Evolutionary conservation across 2,888 invertebrate species (phyloP).

Genomic region (Ctenicera cuprea): DNA sequence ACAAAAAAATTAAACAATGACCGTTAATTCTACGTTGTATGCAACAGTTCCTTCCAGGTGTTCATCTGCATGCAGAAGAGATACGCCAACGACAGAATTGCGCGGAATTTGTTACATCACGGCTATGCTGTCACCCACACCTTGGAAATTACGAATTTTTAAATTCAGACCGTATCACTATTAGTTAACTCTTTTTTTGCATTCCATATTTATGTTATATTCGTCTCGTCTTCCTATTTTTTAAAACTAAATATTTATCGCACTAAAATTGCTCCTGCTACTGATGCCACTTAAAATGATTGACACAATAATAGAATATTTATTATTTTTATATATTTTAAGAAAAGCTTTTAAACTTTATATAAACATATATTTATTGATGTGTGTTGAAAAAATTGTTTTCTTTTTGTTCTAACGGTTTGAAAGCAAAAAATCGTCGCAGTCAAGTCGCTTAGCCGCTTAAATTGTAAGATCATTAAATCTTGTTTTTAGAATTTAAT

Average conservation of each 20-base stretch:
- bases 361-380: too few relatives aligned
- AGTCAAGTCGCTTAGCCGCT: neutral
- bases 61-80: constrained; percentile 20
- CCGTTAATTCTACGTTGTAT: constrained; percentile 20
- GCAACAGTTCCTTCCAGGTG: constrained; percentile 21
- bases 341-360: too few relatives aligned
- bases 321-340: neutral
- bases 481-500: constrained; percentile 23
- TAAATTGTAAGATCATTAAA: constrained; percentile 16
- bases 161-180: neutral
- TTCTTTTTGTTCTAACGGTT: neutral
- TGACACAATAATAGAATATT: neutral
- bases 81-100: constrained; percentile 6
- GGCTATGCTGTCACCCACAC: constrained; percentile 15
- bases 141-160: constrained; percentile 15
- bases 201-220: constrained; percentile 3
- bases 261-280: neutral
- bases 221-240: neutral
- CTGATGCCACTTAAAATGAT: neutral
- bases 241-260: neutral
- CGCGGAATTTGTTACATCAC: constrained; percentile 24
- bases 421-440: neutral
- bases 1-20: constrained; percentile 13
- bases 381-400: neutral
- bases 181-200: neutral